Conservation (phyloP, 2,888 invertebrate genomes). For the Leptopilina myrica region DNA sequence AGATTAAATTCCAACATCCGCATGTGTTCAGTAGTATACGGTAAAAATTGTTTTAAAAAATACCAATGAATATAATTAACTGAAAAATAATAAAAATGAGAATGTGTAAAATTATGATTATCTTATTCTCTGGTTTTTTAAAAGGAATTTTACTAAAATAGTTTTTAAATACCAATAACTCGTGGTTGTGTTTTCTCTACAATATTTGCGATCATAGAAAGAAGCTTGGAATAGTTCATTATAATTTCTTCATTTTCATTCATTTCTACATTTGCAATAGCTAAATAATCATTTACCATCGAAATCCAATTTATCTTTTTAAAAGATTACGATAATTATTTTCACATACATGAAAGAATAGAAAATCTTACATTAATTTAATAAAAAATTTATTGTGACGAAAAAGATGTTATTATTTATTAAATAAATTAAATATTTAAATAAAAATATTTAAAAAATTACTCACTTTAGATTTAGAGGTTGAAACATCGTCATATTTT, state of each 20-base stretch:
- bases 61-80: conserved; percentile 25
- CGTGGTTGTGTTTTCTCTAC: background rate
- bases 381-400: too few species aligned
- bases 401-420: too few species aligned
- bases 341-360: background rate
- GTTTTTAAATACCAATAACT: background rate
- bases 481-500: conserved; percentile 4
- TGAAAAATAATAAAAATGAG: background rate
- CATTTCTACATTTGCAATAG: conserved; percentile 13
- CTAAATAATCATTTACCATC: background rate
- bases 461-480: background rate
- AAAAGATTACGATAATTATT: background rate
- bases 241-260: background rate
- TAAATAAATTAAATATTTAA: too few species aligned
- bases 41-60: background rate
- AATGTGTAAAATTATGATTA: background rate
- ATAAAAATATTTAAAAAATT: too few species aligned
- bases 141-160: background rate
- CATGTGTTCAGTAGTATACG: background rate
- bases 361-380: background rate
- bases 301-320: background rate
- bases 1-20: background rate
- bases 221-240: background rate
- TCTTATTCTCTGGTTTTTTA: too few species aligned
- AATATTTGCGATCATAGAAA: background rate